A percentile compares a stretch with the other conserved stretches of the same genome.
These are phyloP conservation scores for Oreochromis mossambicus DNA, from an alignment of 2,797 vertebrate species.

Conservation along the genomic window DNA sequence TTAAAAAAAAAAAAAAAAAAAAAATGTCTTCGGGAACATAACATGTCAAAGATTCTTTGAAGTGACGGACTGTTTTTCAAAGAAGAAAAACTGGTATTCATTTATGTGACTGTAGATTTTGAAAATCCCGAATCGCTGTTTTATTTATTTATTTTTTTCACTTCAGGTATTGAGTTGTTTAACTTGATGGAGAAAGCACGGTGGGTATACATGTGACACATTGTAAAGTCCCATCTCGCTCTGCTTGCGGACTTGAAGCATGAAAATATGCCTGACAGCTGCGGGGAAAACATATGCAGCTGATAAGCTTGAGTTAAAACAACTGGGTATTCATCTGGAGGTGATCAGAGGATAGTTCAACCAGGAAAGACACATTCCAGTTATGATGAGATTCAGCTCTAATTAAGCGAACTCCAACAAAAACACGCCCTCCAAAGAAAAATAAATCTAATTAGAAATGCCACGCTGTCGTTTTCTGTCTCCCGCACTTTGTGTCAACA, in stretches of 20 bases:
- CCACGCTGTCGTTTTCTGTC: neutral
- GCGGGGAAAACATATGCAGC: constrained; percentile 33
- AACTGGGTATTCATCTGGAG: constrained; percentile 48
- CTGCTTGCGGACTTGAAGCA: neutral
- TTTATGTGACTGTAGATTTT: too few species aligned
- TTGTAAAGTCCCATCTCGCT: neutral
- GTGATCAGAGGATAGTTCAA: constrained; percentile 23
- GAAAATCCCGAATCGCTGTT: neutral
- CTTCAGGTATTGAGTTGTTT: constrained; percentile 8
- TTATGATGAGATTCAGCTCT: constrained; percentile 18
- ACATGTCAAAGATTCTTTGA: constrained; percentile 35
- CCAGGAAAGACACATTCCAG: constrained; percentile 17
- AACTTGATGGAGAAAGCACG: neutral
- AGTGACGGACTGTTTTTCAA: constrained; percentile 12
- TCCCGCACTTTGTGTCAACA: neutral
- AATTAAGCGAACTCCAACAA: constrained; percentile 8
- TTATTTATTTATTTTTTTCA: neutral
- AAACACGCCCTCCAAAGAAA: neutral
- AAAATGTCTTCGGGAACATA: constrained; percentile 12
- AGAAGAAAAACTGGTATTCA: constrained; percentile 23
- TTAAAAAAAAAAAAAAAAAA: constrained; percentile 15
- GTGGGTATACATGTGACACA: neutral
- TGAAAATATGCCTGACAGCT: constrained; percentile 55
- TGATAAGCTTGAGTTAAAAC: constrained; percentile 56
- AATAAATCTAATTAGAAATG: neutral